Conservation (phyloP, 2,888 invertebrate genomes). For the Leptinotarsa peninsularis region DNA sequence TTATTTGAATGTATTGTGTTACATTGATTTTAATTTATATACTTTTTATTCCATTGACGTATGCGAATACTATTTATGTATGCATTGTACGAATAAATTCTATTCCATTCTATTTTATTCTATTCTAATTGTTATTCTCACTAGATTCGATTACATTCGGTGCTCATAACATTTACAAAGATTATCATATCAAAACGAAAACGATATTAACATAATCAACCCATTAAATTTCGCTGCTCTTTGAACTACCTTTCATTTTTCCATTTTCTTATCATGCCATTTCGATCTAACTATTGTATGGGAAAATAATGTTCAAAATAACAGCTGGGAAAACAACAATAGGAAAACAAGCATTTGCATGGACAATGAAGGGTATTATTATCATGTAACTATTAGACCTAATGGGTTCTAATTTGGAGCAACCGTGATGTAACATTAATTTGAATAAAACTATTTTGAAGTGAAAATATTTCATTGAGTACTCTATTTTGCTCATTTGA, state of each 20-base stretch:
- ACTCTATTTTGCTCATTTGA: too few species aligned
- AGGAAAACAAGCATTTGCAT: conserved; percentile 25
- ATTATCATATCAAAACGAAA: not conserved
- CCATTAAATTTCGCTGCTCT: not conserved
- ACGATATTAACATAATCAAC: not conserved
- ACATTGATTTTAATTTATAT: too few species aligned
- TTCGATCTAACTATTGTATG: conserved; percentile 4
- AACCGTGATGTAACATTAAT: not conserved
- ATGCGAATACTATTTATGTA: too few species aligned
- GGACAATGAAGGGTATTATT: conserved; percentile 21
- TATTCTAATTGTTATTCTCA: too few species aligned
- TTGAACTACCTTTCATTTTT: not conserved
- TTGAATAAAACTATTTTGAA: not conserved
- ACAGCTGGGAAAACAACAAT: conserved; percentile 19
- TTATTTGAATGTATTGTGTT: too few species aligned
- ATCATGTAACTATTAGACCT: too few species aligned
- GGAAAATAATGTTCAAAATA: conserved; percentile 16
- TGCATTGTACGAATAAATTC: too few species aligned
- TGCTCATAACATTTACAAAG: not conserved
- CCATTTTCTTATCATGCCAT: conserved; percentile 16
- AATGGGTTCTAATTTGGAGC: not conserved
- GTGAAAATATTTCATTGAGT: not conserved
- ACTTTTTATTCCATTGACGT: too few species aligned
- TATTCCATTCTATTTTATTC: too few species aligned
- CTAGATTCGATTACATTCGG: too few species aligned